Base-by-base conservation (phyloP, 2,888 invertebrate genomes). In the Pristionchus exspectatus region DNA sequence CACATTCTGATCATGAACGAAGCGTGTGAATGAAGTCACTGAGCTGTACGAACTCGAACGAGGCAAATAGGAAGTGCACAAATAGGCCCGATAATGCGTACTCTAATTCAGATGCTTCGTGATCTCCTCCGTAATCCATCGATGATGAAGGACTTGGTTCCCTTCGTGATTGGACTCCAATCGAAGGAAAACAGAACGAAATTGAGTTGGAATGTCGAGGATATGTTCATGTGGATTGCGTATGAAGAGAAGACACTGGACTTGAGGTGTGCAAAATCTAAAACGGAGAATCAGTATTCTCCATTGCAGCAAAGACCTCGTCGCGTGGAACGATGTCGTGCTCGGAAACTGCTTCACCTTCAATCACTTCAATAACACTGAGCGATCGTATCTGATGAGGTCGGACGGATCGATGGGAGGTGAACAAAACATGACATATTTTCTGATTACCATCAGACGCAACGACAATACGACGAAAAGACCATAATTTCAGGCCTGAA, bases 271-370 rank as follows among this genome's bases (percentile, higher is more conserved):
- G 44, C 44, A 7, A 38, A 50, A 89, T 24, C n/a, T n/a, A n/a
- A n/a, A n/a, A n/a, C n/a, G n/a, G n/a, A n/a, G n/a, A n/a, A n/a
- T n/a, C n/a, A n/a, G n/a, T n/a, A n/a, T n/a, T n/a, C n/a, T n/a
- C n/a, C 7, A 27, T 69, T 90, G 72, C 33, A 90, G 85, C 21
- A 74, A 72, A 83, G 89, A 91, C 59, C 56, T 91, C 38, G 59
- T 87, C 44, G 77, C 74, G 44, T 90, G 87, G 85, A 89, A 90
- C 87, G 91, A 91, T 63, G 89, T 90, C 18, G 90, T 89, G 12
- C 77, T 92, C 10, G 92, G 92, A 66, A 92, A 91, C 74, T 92
- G 92, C 84, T 92, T 91, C 84, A 92, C 92, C 16, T 92, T 92
- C 90, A 92, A 92, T 72, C 91, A 91, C 66, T 66, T 66, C 38